These are phyloP conservation scores for Apostichopus japonicus DNA, from an alignment of 35 echinoderm and acorn worm species.

Conservation along the genomic window DNA sequence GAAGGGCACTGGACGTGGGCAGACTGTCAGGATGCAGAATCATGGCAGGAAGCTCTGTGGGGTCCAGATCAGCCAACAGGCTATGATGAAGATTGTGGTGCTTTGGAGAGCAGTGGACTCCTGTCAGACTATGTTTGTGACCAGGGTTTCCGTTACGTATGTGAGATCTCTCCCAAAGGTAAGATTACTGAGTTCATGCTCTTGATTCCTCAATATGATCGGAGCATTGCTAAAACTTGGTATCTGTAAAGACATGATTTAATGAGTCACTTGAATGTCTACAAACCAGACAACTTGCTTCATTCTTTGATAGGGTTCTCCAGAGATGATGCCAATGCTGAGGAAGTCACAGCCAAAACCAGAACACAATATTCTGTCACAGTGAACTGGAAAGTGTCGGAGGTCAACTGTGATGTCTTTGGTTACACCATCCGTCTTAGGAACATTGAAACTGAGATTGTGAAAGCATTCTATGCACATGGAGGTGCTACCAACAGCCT, in stretches of 20 bases:
- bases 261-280: background rate
- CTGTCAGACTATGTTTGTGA: conserved; percentile 72
- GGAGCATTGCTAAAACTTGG: no score
- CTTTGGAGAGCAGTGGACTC: conserved; percentile 35
- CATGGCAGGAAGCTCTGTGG: conserved; percentile 79
- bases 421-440: no score
- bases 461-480: no score
- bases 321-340: conserved; percentile 66
- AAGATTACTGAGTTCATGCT: background rate
- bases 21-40: conserved; percentile 64
- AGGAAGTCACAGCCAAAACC: conserved; percentile 41
- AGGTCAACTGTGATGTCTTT: conserved; percentile 14
- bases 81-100: conserved; percentile 66
- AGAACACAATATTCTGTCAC: conserved; percentile 45
- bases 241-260: no score
- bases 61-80: conserved; percentile 68
- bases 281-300: background rate
- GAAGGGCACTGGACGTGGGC: conserved; percentile 86
- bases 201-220: no score
- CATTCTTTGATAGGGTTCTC: conserved; percentile 57
- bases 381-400: conserved; percentile 59
- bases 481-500: no score
- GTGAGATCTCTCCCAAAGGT: conserved; percentile 83
- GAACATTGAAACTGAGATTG: no score
- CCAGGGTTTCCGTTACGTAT: conserved; percentile 54